These are phyloP conservation scores for Cylas formicarius DNA, from an alignment of 1,140 invertebrate genomes.

Conservation along the genomic window DNA sequence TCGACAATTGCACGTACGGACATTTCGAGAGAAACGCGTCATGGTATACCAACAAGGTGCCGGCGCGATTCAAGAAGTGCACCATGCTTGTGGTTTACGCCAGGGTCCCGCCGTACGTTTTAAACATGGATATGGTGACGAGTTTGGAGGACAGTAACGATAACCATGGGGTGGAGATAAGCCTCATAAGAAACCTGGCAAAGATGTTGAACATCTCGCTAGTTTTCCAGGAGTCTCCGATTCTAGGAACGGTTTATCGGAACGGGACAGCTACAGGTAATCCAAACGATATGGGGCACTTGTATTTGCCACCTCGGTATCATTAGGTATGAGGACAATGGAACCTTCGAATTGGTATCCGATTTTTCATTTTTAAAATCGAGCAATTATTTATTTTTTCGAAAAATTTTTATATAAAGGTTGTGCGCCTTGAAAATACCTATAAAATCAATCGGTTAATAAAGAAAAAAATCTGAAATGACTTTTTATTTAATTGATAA, in stretches of 20 bases:
- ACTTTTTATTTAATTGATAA: too few relatives aligned
- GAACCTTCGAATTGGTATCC: too few relatives aligned
- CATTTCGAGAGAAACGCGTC: background rate
- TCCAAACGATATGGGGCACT: too few relatives aligned
- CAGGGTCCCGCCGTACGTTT: conserved; percentile 23
- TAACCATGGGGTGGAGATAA: conserved; percentile 12
- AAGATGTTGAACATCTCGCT: conserved; percentile 14
- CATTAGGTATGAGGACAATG: too few relatives aligned
- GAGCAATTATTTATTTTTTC: too few relatives aligned
- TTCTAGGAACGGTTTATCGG: conserved; percentile 3
- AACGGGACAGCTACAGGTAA: conserved; percentile 9
- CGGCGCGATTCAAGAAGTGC: conserved; percentile 25
- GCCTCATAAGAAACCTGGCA: conserved; percentile 14
- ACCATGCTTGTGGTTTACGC: conserved; percentile 23
- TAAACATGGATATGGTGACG: conserved; percentile 6
- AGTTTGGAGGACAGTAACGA: background rate
- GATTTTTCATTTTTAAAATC: too few relatives aligned
- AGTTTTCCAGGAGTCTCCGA: conserved; percentile 6
- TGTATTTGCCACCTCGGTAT: too few relatives aligned
- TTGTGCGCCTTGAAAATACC: too few relatives aligned
- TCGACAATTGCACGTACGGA: conserved; percentile 15
- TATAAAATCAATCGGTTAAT: too few relatives aligned
- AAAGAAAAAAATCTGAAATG: too few relatives aligned
- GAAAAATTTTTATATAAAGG: too few relatives aligned
- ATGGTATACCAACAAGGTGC: conserved; percentile 25